These are phyloP conservation scores for Chauna torquata DNA, from an alignment of 2,113 vertebrate species.

Conservation along the genomic window DNA sequence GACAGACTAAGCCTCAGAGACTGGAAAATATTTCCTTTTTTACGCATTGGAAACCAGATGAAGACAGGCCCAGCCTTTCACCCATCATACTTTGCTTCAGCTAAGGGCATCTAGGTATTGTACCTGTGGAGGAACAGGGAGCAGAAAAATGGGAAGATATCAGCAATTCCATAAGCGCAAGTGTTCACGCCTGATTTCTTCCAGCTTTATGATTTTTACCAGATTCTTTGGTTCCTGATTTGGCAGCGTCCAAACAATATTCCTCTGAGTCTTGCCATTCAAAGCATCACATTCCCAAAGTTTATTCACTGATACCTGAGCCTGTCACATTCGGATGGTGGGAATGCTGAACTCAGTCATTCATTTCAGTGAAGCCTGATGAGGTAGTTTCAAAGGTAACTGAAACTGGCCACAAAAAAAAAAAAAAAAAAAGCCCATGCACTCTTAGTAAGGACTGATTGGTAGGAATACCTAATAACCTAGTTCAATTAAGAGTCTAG, in stretches of 20 bases:
- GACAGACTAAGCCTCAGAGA: not conserved
- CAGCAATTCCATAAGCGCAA: not conserved
- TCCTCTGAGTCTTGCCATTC: not conserved
- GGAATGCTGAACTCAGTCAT: not conserved
- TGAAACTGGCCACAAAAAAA: not conserved
- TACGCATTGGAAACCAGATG: not conserved
- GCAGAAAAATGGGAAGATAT: not conserved
- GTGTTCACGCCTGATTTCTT: not conserved
- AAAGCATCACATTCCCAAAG: not conserved
- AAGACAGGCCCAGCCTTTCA: not conserved
- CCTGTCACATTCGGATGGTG: rapidly evolving
- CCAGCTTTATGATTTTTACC: not conserved
- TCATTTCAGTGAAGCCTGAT: not conserved
- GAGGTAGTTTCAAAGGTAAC: not conserved
- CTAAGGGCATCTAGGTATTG: rapidly evolving
- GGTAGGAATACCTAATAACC: not conserved
- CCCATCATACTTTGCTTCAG: not conserved
- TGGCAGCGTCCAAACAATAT: not conserved
- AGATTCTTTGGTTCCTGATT: not conserved
- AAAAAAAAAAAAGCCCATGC: too few species aligned
- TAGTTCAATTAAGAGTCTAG: not conserved
- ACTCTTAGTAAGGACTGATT: not conserved
- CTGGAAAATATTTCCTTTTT: not conserved
- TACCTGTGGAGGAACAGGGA: not conserved
- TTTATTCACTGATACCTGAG: rapidly evolving